A percentile compares a stretch with the other conserved stretches of the same genome.
phyloP scores from a whole-genome alignment of 2,888 invertebrate genomes.

The Xestobium rufovillosum region DNA sequence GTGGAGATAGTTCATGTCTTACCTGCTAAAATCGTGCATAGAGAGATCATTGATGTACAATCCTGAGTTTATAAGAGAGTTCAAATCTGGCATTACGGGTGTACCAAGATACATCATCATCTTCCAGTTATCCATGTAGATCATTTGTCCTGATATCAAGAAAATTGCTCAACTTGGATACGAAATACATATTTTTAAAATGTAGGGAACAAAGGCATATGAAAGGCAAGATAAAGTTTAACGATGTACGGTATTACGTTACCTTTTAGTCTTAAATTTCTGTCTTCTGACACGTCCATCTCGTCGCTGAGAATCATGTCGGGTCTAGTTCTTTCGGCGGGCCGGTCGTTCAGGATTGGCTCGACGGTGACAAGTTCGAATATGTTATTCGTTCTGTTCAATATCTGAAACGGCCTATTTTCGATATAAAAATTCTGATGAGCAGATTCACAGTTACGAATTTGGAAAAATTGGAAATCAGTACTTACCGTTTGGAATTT shows the following conservation, averaged over 20 bases:
- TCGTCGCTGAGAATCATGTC: slow-evolving; percentile 55
- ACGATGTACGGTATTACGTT: not conserved
- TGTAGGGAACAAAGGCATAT: not conserved
- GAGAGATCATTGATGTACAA: slow-evolving; percentile 96
- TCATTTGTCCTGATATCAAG: slow-evolving; percentile 82
- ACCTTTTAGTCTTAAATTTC: slow-evolving; percentile 74
- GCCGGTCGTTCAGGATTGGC: slow-evolving; percentile 65
- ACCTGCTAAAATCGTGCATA: slow-evolving; percentile 99
- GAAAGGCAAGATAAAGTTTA: not conserved
- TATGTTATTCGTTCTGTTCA: slow-evolving; percentile 93
- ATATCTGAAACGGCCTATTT: slow-evolving; percentile 55
- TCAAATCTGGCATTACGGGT: slow-evolving; percentile 91
- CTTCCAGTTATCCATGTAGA: slow-evolving; percentile 97
- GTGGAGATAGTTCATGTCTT: too few relatives aligned
- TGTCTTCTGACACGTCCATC: slow-evolving; percentile 62
- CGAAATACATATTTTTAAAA: not conserved
- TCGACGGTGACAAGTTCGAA: slow-evolving; percentile 90
- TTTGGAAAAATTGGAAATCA: too few relatives aligned
- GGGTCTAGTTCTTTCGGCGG: slow-evolving; percentile 47
- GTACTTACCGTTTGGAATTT: slow-evolving; percentile 87
- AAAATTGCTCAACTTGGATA: too few relatives aligned
- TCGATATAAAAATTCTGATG: slow-evolving; percentile 11
- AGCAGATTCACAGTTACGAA: too few relatives aligned
- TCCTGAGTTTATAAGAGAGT: slow-evolving; percentile 86
- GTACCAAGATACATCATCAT: slow-evolving; percentile 96